Percentiles rank a stretch among this genome's conserved stretches.
phyloP scores from a whole-genome alignment of 2,797 vertebrate species.

The Moxostoma hubbsi region DNA sequence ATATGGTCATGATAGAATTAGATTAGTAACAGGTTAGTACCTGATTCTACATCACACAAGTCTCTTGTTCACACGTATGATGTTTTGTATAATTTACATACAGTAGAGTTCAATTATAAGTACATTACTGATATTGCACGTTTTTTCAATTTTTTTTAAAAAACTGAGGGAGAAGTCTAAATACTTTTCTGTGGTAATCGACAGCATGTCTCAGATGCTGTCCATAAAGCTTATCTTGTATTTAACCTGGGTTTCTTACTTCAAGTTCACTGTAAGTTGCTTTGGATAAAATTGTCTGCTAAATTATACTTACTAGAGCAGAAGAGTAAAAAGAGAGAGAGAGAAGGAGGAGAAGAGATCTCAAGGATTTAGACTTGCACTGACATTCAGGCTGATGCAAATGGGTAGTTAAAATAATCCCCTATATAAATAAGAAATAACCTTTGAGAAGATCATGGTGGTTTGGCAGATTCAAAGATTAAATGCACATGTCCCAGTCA shows the following conservation, averaged over 20 bases:
- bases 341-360: neutral
- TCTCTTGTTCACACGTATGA: no score
- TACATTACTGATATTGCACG: neutral
- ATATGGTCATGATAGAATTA: no score
- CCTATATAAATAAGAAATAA: conserved; percentile 7
- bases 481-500: neutral
- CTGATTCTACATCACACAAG: no score
- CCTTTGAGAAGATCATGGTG: neutral
- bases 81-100: no score
- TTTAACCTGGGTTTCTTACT: neutral
- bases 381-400: conserved; percentile 19
- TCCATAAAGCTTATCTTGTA: neutral
- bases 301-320: neutral
- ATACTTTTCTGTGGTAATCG: neutral
- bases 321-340: neutral
- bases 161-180: neutral
- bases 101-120: neutral
- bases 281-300: neutral
- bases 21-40: no score
- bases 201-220: neutral
- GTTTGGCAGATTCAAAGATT: conserved; percentile 2
- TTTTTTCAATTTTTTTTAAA: neutral
- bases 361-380: conserved; percentile 28
- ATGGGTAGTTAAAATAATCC: conserved; percentile 18
- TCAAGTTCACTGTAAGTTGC: neutral